These are phyloP conservation scores for Morpho helenor DNA, from an alignment of 2,888 invertebrate species.

Conservation along the genomic window DNA sequence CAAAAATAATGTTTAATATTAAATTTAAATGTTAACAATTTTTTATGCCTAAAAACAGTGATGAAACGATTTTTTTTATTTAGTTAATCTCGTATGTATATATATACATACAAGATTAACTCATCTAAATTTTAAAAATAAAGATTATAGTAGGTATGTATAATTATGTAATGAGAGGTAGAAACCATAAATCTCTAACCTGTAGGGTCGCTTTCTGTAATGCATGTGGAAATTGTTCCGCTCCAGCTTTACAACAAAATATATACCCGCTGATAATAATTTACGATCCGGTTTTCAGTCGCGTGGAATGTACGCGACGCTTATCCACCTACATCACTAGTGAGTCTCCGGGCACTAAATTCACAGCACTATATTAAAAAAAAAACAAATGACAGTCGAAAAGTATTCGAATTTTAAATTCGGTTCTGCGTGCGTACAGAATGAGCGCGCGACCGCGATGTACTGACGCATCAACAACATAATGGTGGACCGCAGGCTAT, in stretches of 20 bases:
- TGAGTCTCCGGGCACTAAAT: conserved; percentile 14
- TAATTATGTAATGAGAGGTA: not conserved
- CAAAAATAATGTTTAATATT: too few relatives aligned
- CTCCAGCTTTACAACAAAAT: conserved; percentile 67
- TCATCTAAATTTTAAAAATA: not conserved
- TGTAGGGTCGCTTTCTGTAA: conserved; percentile 76
- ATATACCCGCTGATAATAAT: conserved; percentile 41
- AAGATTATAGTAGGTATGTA: not conserved
- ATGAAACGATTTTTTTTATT: too few relatives aligned
- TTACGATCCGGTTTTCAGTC: conserved; percentile 33
- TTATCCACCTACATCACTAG: conserved; percentile 29
- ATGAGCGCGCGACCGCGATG: conserved; percentile 48
- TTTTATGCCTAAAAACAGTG: too few relatives aligned
- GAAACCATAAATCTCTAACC: conserved; percentile 41
- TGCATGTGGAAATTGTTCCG: conserved; percentile 74
- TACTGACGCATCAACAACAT: conserved; percentile 47
- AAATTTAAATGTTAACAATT: too few relatives aligned
- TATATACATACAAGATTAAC: not conserved
- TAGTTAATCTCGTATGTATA: not conserved
- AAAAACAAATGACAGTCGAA: conserved; percentile 15
- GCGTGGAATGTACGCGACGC: conserved; percentile 19
- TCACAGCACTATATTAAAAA: conserved; percentile 30
- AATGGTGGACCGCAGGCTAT: conserved; percentile 44
- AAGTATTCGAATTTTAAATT: conserved; percentile 22
- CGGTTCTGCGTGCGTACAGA: conserved; percentile 35